Evolutionary conservation across 2,797 vertebrate species (phyloP), one percentile per base, ranked within the genome.

Genomic region (Lutjanus argentimaculatus): DNA sequence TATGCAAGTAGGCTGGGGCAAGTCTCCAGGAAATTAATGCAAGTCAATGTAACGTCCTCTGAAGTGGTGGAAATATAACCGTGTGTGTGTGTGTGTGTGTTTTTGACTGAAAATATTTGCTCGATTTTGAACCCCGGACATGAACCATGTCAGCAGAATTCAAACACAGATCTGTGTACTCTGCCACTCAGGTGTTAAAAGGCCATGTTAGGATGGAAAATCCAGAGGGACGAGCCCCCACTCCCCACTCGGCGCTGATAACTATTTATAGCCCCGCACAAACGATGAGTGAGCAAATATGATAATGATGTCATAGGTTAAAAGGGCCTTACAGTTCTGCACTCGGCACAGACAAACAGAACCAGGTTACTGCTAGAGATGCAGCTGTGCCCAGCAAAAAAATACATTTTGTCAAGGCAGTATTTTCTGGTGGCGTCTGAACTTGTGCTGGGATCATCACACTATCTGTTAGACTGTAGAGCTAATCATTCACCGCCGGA

Each of bases 281-380:
- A 90, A 67, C 16, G 83, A 85, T 90, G 88, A 91, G 78, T 67
- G 67, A 88, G 86, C 83, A 91, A 76, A 85, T 85, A 87, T 83
- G 79, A 58, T 88, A 91, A 91, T 90, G 86, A 88, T 85, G 86
- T 90, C 80, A 90, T 68, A 83, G 83, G 78, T 83, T 78, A 80
- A 74, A 81, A 84, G 8, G 84, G 51, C 62, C 72, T 71, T 17
- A 40, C 56, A 65, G 80, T 22, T 19, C 13, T 53, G 73, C 63
- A 46, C 76, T 72, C 25, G 3, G 77, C 78, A 80, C 14, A 77
- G 78, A 87, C 36, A 82, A 87, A 82, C 45, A 58, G 58, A 67
- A 48, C 4, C 46, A 4, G 67, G 9, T 57, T 77, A 63, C 5
- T 73, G 72, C 75, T 73, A 84, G 16, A 36, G 67, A 82, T 58